Evolutionary conservation across 2,888 invertebrate species (phyloP), one percentile per base, ranked within the genome.

Genomic region (Orthosia incerta): DNA sequence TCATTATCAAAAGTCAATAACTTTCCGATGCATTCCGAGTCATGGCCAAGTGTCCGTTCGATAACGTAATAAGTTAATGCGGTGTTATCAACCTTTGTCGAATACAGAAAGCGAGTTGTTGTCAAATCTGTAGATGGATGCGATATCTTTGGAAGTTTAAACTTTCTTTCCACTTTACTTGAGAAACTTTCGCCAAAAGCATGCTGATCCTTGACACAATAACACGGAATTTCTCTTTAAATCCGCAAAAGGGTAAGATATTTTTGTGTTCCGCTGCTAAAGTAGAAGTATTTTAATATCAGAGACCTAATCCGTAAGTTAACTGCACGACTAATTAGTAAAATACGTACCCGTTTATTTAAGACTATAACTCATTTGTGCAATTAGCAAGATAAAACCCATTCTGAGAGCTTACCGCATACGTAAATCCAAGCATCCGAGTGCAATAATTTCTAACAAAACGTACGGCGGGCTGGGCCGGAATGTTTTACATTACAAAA

Each of bases 1-100:
- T 91, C 96, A 96, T 96, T 95, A 96, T 94, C 96, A 96, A 96
- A 95, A 96, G 96, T 96, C 96, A 96, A 96, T 96, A 96, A 96
- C 96, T 96, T 95, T 95, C 94, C 91, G 95, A 95, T 94, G 94
- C 95, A 95, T 94, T 93, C 91, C 92, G 90, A 95, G 95, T 95
- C 95, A 96, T 86, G 96, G 96, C 93, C 96, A 93, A 93, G 91
- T 90, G 89, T 89, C 86, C 89, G 91, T 90, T 89, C 89, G 90
- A 90, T 90, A 88, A 93, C 91, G 91, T 93, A 93, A 94, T 89
- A 86, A 83, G 79, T 80, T 80, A 80, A 82, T 79, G 74, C 76
- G 51, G 65, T 78, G 79, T 86, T 87, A 82, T 79, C 80, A 73
- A 73, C 48, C 68, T 77, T 78, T 80, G 71, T 73, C 46, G 60